A percentile compares a stretch with the other conserved stretches of the same genome.
phyloP scores from a whole-genome alignment of 2,888 invertebrate species.

The Heliconius charithonia region DNA sequence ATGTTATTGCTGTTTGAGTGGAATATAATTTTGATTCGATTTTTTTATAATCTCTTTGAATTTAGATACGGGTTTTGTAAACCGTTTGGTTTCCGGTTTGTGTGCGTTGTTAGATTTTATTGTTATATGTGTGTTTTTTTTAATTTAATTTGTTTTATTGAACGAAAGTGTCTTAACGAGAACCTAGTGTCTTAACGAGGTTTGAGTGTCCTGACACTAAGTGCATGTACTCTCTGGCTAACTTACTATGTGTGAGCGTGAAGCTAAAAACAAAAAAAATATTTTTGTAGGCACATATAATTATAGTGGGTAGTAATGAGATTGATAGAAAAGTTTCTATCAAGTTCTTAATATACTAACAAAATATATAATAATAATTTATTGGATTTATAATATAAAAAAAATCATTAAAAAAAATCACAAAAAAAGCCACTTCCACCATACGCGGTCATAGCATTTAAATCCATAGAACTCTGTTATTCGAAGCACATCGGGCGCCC shows the following conservation, averaged over 20 bases:
- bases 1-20: slow-evolving; percentile 43
- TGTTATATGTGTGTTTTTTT: neutral
- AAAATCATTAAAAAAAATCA: no score
- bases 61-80: slow-evolving; percentile 34
- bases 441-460: slow-evolving; percentile 27
- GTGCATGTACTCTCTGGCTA: no score
- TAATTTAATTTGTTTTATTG: neutral
- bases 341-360: no score
- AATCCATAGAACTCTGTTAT: slow-evolving; percentile 69
- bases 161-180: neutral
- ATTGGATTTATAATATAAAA: no score
- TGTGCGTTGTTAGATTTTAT: neutral
- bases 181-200: no score
- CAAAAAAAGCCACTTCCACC: neutral
- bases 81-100: slow-evolving; percentile 12
- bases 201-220: no score
- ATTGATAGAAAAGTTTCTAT: no score
- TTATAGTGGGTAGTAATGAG: no score
- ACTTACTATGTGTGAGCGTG: no score
- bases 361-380: no score
- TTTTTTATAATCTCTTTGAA: slow-evolving; percentile 39
- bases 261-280: no score
- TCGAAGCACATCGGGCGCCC: slow-evolving; percentile 63
- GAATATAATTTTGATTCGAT: slow-evolving; percentile 43
- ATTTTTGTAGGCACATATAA: no score